Percentiles rank a stretch among this genome's conserved stretches.
These are phyloP conservation scores for Coturnix japonica DNA, from an alignment of 2,113 vertebrate species.

Conservation along the genomic window DNA sequence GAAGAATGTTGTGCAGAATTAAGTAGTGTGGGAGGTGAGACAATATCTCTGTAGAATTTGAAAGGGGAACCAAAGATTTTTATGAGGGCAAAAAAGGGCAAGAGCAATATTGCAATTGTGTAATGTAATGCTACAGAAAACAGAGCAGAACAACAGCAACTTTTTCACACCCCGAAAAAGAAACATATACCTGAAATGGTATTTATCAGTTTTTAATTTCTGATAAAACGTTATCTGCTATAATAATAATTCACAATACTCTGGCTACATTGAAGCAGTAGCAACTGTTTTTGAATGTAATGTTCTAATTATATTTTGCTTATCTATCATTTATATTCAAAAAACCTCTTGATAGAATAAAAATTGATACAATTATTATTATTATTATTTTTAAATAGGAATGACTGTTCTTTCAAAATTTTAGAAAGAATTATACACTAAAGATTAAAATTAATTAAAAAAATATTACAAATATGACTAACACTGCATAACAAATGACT, in stretches of 20 bases:
- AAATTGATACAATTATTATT: rapidly evolving
- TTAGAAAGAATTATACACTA: not conserved
- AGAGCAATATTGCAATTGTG: not conserved
- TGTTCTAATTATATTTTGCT: not conserved
- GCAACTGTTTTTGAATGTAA: not conserved
- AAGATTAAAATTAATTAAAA: not conserved
- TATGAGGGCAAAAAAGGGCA: slow-evolving; percentile 39
- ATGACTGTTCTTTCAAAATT: not conserved
- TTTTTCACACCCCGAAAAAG: not conserved
- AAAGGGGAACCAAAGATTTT: slow-evolving; percentile 48
- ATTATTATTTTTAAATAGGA: not conserved
- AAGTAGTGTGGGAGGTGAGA: slow-evolving; percentile 43
- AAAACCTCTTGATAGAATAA: not conserved
- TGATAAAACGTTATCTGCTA: not conserved
- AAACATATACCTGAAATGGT: not conserved
- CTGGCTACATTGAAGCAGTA: not conserved
- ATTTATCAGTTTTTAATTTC: not conserved
- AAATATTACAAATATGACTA: not conserved
- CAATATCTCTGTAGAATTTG: slow-evolving; percentile 55
- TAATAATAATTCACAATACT: not conserved
- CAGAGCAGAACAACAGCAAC: not conserved
- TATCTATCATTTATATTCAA: not conserved
- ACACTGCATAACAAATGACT: not conserved
- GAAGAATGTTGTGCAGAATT: slow-evolving; percentile 41
- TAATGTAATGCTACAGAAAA: not conserved